Evolutionary conservation across 2,888 invertebrate genomes (phyloP), one percentile per base, ranked within the genome.

Genomic region (Leptarthrus brevirostris): DNA sequence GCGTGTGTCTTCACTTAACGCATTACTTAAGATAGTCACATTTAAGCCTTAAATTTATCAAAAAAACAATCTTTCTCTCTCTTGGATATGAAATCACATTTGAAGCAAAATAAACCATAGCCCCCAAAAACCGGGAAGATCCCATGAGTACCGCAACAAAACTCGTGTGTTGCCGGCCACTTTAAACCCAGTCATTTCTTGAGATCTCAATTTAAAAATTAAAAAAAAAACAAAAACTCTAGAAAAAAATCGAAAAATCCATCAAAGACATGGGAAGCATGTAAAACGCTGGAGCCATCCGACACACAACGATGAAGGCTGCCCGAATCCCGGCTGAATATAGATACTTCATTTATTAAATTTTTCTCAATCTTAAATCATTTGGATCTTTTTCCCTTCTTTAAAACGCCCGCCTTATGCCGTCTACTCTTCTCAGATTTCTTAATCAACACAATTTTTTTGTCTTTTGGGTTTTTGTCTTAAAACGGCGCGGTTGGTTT

Each of bases 361-460:
- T 44, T 58, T 36, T 64, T 36, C 36, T 36, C 64, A 47, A 24
- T 20, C 26, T 34, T 69, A 69, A 69, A 69, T 69, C 69, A 52
- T 69, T 47, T 24, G 22, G 34, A 44, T 58, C 20, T 64, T 64
- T 20, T 16, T 64, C 20, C 18, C 44, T 22, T 20, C 24, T 36
- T 24, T 44, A 40, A 47, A 24, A 20, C 24, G 64, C 64, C 64
- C 44, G 64, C 64, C 64, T 20, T 18, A 49, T 20, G 64, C 47
- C 24, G 20, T 44, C 5, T 24, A 12, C 47, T n/a, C n/a, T n/a
- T n/a, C 47, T 44, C 36, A 52, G 52, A 69, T 69, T 69, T 69
- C 69, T 69, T 69, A 69, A 69, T 69, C 69, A 52, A 52, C 69
- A 18, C 69, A 16, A 20, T 8, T 66, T 69, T 69, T 52, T 34